Base-by-base conservation (phyloP, 2,888 invertebrate genomes). In the Holacanthella duospinosa region DNA sequence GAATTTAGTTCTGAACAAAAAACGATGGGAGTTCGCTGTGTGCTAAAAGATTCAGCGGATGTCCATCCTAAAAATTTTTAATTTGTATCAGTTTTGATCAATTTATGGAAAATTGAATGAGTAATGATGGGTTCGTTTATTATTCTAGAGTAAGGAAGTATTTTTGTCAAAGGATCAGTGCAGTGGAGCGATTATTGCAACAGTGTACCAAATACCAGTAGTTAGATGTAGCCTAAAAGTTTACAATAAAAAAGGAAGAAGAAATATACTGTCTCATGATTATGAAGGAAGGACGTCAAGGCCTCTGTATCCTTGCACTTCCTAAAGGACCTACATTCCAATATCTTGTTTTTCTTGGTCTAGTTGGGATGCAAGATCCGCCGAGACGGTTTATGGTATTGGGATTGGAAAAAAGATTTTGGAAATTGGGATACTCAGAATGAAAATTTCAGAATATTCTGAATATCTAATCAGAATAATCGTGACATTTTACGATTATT, bases 1-100 rank as follows among this genome's bases (percentile, higher is more conserved):
- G 97, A 99, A 0, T 99, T 99, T 79, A 89, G 86, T 73, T 96
- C 96, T 0, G 99, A 99, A 75, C 92, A 93, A 67, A 99, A 97
- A 80, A 91, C 93, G 86, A 99, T 99, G 99, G 48, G 48, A 4
- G 48, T 48, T 21, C 48, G 48, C 4, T 48, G 48, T 21, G 48
- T 48, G 12, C 21, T 48, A 21, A 48, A 21, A 48, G 21, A 48
- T 48, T 21, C 6, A n/a, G 19, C 58, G n/a, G n/a, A n/a, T n/a
- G n/a, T n/a, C 9, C 4, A 58, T 3, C 29, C 25, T n/a, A 48
- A 53, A 59, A 59, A 26, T 59, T 36, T 36, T 36, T 16, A 16
- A 27, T n/a, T n/a, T n/a, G n/a, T n/a, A n/a, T n/a, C n/a, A n/a
- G n/a, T n/a, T n/a, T n/a, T n/a, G n/a, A n/a, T n/a, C n/a, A n/a